A percentile compares a stretch with the other conserved stretches of the same genome.
Conservation (phyloP, 2,113 vertebrate species). For the Chloropsis cyanopogon region DNA sequence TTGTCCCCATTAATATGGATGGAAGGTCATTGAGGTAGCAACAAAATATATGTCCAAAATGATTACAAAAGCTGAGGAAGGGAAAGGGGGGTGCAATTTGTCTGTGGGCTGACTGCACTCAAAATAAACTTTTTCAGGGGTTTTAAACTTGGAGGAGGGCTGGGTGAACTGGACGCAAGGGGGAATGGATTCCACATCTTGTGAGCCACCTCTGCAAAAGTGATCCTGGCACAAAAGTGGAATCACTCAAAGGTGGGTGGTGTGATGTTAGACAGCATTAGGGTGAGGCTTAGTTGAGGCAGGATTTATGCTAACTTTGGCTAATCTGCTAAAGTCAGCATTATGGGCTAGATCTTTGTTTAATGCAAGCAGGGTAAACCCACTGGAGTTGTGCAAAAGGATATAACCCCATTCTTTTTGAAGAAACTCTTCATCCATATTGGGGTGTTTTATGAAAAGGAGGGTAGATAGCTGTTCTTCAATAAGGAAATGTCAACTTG, state of each 20-base stretch:
- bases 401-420: background rate
- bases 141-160: constrained; percentile 63
- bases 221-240: constrained; percentile 55
- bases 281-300: background rate
- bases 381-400: background rate
- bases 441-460: background rate
- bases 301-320: constrained; percentile 18
- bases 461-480: background rate
- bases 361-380: background rate
- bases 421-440: background rate
- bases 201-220: constrained; percentile 55
- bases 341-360: background rate
- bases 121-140: constrained; percentile 64
- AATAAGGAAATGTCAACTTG: background rate
- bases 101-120: constrained; percentile 27
- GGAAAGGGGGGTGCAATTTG: background rate
- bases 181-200: constrained; percentile 64
- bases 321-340: constrained; percentile 26
- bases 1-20: background rate
- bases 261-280: constrained; percentile 10
- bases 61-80: background rate
- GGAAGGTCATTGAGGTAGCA: background rate
- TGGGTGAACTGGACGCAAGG: constrained; percentile 58
- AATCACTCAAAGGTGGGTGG: constrained; percentile 61
- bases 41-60: background rate